phyloP scores from a whole-genome alignment of 2,113 vertebrate species.

The Gallinago paraguaiae region DNA sequence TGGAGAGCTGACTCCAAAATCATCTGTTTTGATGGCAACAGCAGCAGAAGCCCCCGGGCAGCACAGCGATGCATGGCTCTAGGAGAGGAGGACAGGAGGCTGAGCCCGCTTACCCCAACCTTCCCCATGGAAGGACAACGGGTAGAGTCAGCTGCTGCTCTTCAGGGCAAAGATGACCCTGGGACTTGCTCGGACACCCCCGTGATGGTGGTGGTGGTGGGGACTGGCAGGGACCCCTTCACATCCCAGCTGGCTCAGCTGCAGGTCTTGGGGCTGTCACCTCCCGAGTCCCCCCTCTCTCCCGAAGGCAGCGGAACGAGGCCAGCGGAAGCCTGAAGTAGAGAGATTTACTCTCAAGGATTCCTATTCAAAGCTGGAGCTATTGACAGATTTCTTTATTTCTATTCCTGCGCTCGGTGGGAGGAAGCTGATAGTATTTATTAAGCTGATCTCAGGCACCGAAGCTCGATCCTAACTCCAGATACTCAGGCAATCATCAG shows the following conservation, averaged over 20 bases:
- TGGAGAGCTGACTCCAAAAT: neutral
- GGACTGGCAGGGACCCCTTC: neutral
- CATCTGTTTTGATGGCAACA: neutral
- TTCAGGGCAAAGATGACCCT: neutral
- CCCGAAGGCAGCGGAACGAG: accelerated
- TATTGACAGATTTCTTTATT: neutral
- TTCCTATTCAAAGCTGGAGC: neutral
- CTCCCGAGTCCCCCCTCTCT: neutral
- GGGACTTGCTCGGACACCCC: neutral
- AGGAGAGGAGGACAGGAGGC: neutral
- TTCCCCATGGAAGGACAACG: neutral
- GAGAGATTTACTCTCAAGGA: neutral
- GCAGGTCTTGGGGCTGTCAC: neutral
- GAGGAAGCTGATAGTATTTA: constrained; percentile 38
- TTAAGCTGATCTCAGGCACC: constrained; percentile 8
- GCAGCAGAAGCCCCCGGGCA: accelerated
- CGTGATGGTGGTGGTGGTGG: neutral
- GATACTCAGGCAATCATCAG: neutral
- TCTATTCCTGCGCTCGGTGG: neutral
- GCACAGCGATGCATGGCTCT: neutral
- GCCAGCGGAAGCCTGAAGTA: neutral
- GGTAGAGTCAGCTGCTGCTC: neutral
- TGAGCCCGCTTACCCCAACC: neutral
- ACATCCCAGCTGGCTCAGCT: neutral
- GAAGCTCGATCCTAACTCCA: neutral